Evolutionary conservation across 2,797 vertebrate genomes (phyloP), one percentile per base, ranked within the genome.

Genomic region (Gadopsis bispinosus): DNA sequence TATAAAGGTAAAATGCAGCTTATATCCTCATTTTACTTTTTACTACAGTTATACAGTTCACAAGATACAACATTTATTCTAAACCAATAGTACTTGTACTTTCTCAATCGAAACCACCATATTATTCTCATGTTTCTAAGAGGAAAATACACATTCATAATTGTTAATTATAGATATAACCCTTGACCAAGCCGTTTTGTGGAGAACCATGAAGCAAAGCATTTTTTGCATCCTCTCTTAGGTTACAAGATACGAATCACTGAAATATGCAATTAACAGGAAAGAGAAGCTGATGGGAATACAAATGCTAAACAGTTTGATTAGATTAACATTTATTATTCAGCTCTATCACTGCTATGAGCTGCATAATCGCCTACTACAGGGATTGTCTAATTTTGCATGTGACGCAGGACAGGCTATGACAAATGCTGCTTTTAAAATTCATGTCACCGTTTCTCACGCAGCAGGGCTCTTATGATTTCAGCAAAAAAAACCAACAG

Each of bases 301-400:
- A 43, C 5, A 59, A 65, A 76, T 62, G 55, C 51, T 80, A 72
- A 85, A 61, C 29, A n/a, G 65, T 69, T 75, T 60, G 63, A 67
- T 29, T 85, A 20, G 69, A 87, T 84, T 74, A 77, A 62, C 55
- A 73, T 85, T 51, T 83, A 11, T 77, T 83, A 83, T 72, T 13
- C 48, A 79, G 73, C 60, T 73, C 59, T 12, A 22, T 87, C 53
- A 67, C 55, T 64, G 63, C 77, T 66, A 79, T 65, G 69, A 73
- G 73, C 69, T 66, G 55, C 61, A 84, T 82, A 88, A 86, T 83
- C 19, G 17, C 50, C 22, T 31, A 33, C 77, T 64, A 41, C 60
- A 50, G 41, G 71, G 69, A 68, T 73, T 22, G 56, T 62, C 33
- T 63, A 65, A 75, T 75, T 83, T 67, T 54, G 74, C 55, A 75